Conservation (phyloP, 2,113 vertebrate genomes). For the Alectura lathami region DNA sequence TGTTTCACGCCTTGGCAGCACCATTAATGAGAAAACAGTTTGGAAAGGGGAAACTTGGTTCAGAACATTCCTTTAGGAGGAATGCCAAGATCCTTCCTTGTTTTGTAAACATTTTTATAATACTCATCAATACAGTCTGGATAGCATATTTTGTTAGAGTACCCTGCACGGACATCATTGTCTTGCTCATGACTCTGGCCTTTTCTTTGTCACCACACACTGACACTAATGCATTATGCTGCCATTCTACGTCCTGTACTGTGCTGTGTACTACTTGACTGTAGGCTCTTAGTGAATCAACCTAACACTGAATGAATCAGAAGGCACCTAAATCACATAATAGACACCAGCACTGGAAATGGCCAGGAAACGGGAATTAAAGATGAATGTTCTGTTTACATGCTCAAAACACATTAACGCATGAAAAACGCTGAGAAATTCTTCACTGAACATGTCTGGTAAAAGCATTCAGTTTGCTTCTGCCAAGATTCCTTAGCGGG, state of each 20-base stretch:
- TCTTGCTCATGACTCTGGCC: not conserved
- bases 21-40: constrained; percentile 39
- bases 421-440: constrained; percentile 23
- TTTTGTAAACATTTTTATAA: constrained; percentile 32
- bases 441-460: not conserved
- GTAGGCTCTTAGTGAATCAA: not conserved
- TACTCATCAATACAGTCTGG: constrained; percentile 32
- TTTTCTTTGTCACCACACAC: not conserved
- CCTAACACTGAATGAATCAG: not conserved
- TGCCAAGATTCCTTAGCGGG: constrained; percentile 26
- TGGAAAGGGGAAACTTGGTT: constrained; percentile 30
- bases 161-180: not conserved
- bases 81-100: constrained; percentile 35
- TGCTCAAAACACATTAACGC: constrained; percentile 1
- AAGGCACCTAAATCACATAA: not conserved
- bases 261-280: not conserved
- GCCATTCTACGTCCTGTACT: not conserved
- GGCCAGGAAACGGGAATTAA: constrained; percentile 29
- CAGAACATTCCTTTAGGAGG: constrained; percentile 22
- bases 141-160: not conserved
- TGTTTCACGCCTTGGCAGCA: constrained; percentile 27
- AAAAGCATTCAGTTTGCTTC: not conserved
- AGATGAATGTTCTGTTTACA: constrained; percentile 9
- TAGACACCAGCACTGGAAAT: not conserved
- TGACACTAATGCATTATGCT: not conserved